Base-by-base conservation (phyloP, 1,140 invertebrate species). In the Propsilocerus akamusi region DNA sequence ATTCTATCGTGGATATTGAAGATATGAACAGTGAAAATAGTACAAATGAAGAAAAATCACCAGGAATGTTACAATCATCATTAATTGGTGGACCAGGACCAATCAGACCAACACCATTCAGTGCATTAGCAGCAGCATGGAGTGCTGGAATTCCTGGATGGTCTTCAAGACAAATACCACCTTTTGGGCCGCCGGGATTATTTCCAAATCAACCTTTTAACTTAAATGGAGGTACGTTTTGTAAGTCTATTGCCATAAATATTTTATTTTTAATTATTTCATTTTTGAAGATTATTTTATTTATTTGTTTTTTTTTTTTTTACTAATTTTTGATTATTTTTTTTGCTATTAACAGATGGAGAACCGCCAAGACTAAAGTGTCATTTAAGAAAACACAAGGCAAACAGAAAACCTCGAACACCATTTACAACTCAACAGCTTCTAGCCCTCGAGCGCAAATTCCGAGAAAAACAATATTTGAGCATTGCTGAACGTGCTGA, bases 391-490 rank as follows among this genome's bases (percentile, higher is more conserved):
- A 94, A 94, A 59, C 72, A 75, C 74, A 98, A 97, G 62, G 90
- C 90, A 22, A 97, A 97, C 69, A 72, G 95, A 51, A 98, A 97
- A 68, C 95, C 94, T 1, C 74, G 94, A 47, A 98, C 94, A 0
- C 94, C 94, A 1, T 98, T 98, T 72, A 97, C 92, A 7, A 94
- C 92, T 4, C 88, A 96, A 62, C 95, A 98, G 64, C 71, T 98
- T 25, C 67, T 95, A 24, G 84, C 89, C 6, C 70, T 98, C 50
- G 95, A 98, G 68, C 87, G 86, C 70, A 98, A 97, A 71, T 98
- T 97, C 71, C 73, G 84, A 10, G 83, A 92, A 66, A 96, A 94
- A 65, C 93, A 96, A 67, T 98, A 98, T 68, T 71, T 98, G 49
- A 90, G 88, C 57, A 94, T 98, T 55, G 88, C 93, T 1, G 95